phyloP scores from a whole-genome alignment of 2,888 invertebrate genomes.

The Pedicia rivosa region DNA sequence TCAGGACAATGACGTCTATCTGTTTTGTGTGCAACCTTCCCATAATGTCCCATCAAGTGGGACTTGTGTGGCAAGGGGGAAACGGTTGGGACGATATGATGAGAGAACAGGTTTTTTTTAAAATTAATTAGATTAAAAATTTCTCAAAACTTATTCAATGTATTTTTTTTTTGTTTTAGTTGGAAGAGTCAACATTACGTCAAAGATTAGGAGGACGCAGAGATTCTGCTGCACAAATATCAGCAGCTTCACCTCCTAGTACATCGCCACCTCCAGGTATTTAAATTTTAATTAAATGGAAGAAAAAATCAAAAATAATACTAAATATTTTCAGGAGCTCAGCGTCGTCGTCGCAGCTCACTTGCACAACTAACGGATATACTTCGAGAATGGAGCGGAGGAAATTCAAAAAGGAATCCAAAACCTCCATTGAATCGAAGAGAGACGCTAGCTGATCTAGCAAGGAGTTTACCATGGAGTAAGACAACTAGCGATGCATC shows the following conservation, averaged over 20 bases:
- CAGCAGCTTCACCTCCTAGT: slow-evolving; percentile 68
- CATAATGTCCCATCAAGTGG: slow-evolving; percentile 87
- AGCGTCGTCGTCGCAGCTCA: slow-evolving; percentile 65
- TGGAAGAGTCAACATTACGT: slow-evolving; percentile 69
- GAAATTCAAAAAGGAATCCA: slow-evolving; percentile 35
- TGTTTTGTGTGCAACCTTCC: slow-evolving; percentile 95
- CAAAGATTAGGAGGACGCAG: slow-evolving; percentile 72
- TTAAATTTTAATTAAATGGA: background rate
- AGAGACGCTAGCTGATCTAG: slow-evolving; percentile 77
- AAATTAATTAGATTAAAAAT: slow-evolving; percentile 1
- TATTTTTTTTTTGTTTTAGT: no score
- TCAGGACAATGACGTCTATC: slow-evolving; percentile 84
- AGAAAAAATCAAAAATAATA: background rate
- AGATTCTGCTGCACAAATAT: slow-evolving; percentile 84
- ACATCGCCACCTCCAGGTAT: slow-evolving; percentile 42
- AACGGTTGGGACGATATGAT: slow-evolving; percentile 91
- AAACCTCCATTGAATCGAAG: slow-evolving; percentile 61
- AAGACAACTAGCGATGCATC: slow-evolving; percentile 41
- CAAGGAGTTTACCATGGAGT: slow-evolving; percentile 70
- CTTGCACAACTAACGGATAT: slow-evolving; percentile 81
- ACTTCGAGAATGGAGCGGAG: slow-evolving; percentile 70
- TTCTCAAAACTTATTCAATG: background rate
- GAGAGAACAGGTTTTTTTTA: slow-evolving; percentile 64
- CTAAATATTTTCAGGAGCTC: slow-evolving; percentile 18
- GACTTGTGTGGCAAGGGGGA: slow-evolving; percentile 84